phyloP scores from a whole-genome alignment of 2,888 invertebrate genomes.

The Tribolium freemani region DNA sequence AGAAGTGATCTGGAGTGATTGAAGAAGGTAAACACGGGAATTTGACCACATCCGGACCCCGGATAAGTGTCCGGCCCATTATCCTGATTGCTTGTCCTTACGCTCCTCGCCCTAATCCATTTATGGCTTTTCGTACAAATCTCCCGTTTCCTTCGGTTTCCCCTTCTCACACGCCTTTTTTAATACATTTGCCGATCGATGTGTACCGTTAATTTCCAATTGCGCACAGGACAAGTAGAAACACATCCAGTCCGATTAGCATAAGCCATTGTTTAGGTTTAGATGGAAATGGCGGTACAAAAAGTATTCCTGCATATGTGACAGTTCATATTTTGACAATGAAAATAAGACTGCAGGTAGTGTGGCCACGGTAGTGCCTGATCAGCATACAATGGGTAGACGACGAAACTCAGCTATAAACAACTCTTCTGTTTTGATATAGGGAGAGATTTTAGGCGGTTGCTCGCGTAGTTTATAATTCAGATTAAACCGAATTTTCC shows the following conservation, averaged over 20 bases:
- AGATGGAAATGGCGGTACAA: constrained; percentile 12
- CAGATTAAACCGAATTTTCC: not conserved
- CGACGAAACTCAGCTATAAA: constrained; percentile 16
- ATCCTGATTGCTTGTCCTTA: constrained; percentile 68
- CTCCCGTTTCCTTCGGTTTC: constrained; percentile 48
- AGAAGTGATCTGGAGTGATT: constrained; percentile 56
- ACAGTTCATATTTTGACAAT: constrained; percentile 35
- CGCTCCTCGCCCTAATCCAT: constrained; percentile 65
- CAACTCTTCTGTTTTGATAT: not conserved
- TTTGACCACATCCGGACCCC: constrained; percentile 60
- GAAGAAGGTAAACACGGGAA: constrained; percentile 60
- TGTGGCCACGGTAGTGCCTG: constrained; percentile 47
- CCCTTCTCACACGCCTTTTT: constrained; percentile 14
- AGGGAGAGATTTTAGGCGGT: not conserved
- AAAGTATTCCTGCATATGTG: constrained; percentile 10
- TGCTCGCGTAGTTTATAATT: not conserved
- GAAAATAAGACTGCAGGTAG: constrained; percentile 31
- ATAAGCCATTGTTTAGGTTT: constrained; percentile 29
- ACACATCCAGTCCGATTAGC: constrained; percentile 20
- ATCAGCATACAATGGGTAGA: constrained; percentile 55
- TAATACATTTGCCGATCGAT: constrained; percentile 2
- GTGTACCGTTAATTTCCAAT: constrained; percentile 19
- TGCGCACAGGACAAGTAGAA: constrained; percentile 10
- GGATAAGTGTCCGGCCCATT: constrained; percentile 68
- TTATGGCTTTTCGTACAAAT: constrained; percentile 56